Percentiles rank a stretch among this genome's conserved stretches.
Conservation (phyloP, 2,888 invertebrate genomes). For the Plebejus anna region DNA sequence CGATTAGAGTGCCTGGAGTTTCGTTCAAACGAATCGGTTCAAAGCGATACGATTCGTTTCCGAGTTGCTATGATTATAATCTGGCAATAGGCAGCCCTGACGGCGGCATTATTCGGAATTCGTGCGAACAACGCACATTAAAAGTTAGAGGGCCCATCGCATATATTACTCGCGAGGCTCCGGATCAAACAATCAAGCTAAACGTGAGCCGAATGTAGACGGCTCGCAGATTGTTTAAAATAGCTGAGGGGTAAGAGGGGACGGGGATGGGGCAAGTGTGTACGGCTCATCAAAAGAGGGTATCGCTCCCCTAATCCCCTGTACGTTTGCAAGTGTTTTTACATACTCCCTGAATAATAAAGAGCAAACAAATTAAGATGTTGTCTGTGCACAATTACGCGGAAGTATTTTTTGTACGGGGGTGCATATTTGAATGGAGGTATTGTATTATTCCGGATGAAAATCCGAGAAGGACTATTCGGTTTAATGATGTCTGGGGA, state of each 20-base stretch:
- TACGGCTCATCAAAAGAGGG: conserved; percentile 11
- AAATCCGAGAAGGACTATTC: neutral
- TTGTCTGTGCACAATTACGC: conserved; percentile 21
- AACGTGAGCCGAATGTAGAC: conserved; percentile 37
- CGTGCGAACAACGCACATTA: conserved; percentile 44
- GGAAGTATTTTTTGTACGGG: conserved; percentile 12
- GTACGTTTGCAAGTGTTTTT: conserved; percentile 20
- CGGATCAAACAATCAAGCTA: conserved; percentile 40
- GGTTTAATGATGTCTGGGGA: neutral
- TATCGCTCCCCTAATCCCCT: conserved; percentile 12
- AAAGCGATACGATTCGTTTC: neutral
- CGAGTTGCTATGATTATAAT: neutral
- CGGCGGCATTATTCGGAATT: conserved; percentile 40
- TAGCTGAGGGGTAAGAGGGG: neutral
- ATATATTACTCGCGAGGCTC: conserved; percentile 44
- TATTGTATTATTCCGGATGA: conserved; percentile 10
- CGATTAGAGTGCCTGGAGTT: too few relatives aligned
- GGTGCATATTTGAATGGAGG: neutral
- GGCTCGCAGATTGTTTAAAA: conserved; percentile 25
- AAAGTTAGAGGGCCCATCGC: conserved; percentile 44
- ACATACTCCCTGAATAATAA: conserved; percentile 22
- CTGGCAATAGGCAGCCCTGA: neutral
- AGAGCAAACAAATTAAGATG: conserved; percentile 17
- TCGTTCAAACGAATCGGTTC: too few relatives aligned
- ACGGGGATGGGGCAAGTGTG: neutral